Evolutionary conservation across 2,113 vertebrate genomes (phyloP).

Genomic region (Calonectris borealis): DNA sequence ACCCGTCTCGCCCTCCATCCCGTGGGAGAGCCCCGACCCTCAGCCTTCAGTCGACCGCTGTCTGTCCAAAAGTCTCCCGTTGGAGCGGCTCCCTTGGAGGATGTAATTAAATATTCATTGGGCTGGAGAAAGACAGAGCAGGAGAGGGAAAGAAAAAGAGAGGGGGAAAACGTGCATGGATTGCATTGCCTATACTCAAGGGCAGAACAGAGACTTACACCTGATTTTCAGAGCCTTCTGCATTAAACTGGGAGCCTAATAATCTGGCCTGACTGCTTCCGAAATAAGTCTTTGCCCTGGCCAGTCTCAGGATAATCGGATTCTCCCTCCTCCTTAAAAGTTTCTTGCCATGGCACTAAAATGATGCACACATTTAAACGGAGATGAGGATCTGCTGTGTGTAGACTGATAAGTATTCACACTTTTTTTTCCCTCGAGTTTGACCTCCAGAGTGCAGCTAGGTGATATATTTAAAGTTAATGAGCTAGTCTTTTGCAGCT

Average conservation of each 20-base stretch:
- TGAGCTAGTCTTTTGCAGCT: constrained; percentile 32
- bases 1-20: not conserved
- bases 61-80: not conserved
- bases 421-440: not conserved
- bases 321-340: not conserved
- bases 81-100: not conserved
- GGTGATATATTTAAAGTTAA: constrained; percentile 60
- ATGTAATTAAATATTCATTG: not conserved
- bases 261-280: not conserved
- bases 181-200: not conserved
- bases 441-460: constrained; percentile 46
- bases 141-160: not conserved
- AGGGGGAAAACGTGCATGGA: not conserved
- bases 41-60: not conserved
- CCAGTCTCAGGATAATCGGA: not conserved
- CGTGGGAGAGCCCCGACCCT: not conserved
- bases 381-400: not conserved
- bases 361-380: not conserved
- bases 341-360: not conserved
- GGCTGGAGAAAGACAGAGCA: not conserved
- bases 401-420: not conserved
- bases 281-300: not conserved
- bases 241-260: not conserved
- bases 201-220: not conserved
- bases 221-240: not conserved